A percentile compares a stretch with the other conserved stretches of the same genome.
Evolutionary conservation across 2,113 vertebrate species (phyloP).

Genomic region (Pelecanus crispus): DNA sequence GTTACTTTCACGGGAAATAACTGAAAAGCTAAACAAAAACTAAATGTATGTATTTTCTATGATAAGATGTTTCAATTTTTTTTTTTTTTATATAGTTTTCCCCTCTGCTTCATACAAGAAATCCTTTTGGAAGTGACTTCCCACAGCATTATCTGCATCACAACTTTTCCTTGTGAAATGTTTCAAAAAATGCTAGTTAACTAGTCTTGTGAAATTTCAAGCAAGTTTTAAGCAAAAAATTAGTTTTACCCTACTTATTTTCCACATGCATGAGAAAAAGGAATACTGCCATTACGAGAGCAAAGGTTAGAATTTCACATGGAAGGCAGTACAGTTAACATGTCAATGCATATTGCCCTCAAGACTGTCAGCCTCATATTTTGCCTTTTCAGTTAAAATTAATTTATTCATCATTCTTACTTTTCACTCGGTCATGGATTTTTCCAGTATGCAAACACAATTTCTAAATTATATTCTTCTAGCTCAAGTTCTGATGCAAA

Average conservation of each 20-base stretch:
- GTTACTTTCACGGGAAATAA: not conserved
- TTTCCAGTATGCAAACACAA: not conserved
- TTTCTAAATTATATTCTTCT: not conserved
- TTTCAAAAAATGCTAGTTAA: not conserved
- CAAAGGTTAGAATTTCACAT: not conserved
- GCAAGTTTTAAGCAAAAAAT: not conserved
- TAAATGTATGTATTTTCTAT: not conserved
- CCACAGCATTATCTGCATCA: not conserved
- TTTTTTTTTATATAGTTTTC: not conserved
- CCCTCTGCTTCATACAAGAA: not conserved
- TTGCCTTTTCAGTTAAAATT: not conserved
- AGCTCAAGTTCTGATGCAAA: not conserved
- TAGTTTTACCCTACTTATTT: not conserved
- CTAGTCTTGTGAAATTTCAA: not conserved
- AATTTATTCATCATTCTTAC: not conserved
- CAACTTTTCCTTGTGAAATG: not conserved
- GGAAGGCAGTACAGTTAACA: not conserved
- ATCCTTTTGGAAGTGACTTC: not conserved
- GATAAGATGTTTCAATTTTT: not conserved
- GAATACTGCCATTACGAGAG: not conserved
- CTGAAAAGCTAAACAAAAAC: not conserved
- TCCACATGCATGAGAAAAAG: not conserved
- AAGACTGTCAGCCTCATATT: not conserved
- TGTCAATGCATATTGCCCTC: not conserved
- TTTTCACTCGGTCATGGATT: not conserved